phyloP scores from a whole-genome alignment of 2,113 vertebrate genomes.

The Proterorhinus semilunaris region DNA sequence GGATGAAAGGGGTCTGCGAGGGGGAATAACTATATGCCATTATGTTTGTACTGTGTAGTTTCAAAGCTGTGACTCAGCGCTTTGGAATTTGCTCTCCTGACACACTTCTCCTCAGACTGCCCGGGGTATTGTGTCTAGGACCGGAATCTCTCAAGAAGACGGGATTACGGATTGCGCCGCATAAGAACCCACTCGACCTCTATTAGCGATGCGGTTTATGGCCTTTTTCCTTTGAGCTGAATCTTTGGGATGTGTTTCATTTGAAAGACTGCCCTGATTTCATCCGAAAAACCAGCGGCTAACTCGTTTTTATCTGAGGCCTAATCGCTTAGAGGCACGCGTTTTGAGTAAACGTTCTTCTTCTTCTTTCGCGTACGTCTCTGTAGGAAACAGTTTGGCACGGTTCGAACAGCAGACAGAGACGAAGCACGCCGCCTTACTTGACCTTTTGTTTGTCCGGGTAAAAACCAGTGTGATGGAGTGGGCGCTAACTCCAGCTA shows the following conservation, averaged over 20 bases:
- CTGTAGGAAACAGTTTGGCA: slow-evolving; percentile 24
- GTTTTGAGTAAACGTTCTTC: no score
- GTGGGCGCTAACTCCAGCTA: slow-evolving; percentile 16
- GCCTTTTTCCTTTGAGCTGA: no score
- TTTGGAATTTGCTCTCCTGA: slow-evolving; percentile 40
- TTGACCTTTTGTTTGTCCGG: slow-evolving; percentile 47
- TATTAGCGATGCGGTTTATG: slow-evolving; percentile 11
- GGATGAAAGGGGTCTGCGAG: slow-evolving; percentile 1
- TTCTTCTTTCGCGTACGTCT: no score
- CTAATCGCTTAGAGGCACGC: no score
- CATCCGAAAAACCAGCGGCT: no score
- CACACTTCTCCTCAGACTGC: slow-evolving; percentile 21
- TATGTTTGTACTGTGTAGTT: slow-evolving; percentile 35
- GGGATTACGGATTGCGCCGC: slow-evolving; percentile 40
- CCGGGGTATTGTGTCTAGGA: slow-evolving; percentile 28
- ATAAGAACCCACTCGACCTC: slow-evolving; percentile 13
- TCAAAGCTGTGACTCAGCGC: slow-evolving; percentile 48
- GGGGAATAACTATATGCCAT: slow-evolving; percentile 37
- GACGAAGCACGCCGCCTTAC: slow-evolving; percentile 29
- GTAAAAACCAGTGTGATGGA: slow-evolving; percentile 37
- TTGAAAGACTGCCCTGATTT: no score
- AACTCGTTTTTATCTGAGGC: no score
- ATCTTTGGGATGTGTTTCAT: no score
- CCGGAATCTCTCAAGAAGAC: slow-evolving; percentile 30
- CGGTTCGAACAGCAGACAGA: slow-evolving; percentile 31